Base-by-base conservation (phyloP, 2,113 vertebrate genomes). In the Tenebrosternarchus preto region DNA sequence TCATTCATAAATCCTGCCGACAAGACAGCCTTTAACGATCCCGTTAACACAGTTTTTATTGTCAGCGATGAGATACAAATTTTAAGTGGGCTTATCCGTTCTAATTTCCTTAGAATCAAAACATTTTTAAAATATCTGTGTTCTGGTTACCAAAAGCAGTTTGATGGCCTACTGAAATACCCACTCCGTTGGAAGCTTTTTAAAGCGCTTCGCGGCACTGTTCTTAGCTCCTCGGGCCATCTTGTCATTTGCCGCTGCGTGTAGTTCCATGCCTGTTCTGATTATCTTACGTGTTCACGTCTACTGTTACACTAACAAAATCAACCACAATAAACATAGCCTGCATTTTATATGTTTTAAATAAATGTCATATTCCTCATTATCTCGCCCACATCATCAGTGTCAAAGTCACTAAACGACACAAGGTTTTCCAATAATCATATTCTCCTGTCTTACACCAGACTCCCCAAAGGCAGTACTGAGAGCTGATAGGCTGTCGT, bases 1-100 rank as follows among this genome's bases (percentile, higher is more conserved):
- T 78, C 85, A 85, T 86, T 85, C 85, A 85, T 77, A 84, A 88
- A 85, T 84, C 67, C 63, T 50, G 43, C 43, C 1, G 43, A 12
- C 43, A 50, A 50, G 43, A 15, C 43, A 12, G 12, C 43, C 43
- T 50, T 50, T 50, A 50, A 50, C 43, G 8, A 15, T 50, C 43
- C 43, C 25, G 39, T 36, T 64, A 76, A 68, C 31, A 5, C 31
- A 5, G 50, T 68, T 50, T 43, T 50, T 50, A 50, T 15, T 50
- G 43, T 50, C 43, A 50, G 3, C 43, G 43, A 50, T 12, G 43
- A 50, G 43, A 50, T 50, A 50, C 43, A 9, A 50, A 15, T 50
- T 50, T 50, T 50, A 50, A 50, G 43, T 50, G 43, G 43, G 15
- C 43, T 9, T 1, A 50, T 50, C 43, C 43, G 76, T 53, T 77